Evolutionary conservation across 2,113 vertebrate species (phyloP), one percentile per base, ranked within the genome.

Genomic region (Atherinomorus stipes): DNA sequence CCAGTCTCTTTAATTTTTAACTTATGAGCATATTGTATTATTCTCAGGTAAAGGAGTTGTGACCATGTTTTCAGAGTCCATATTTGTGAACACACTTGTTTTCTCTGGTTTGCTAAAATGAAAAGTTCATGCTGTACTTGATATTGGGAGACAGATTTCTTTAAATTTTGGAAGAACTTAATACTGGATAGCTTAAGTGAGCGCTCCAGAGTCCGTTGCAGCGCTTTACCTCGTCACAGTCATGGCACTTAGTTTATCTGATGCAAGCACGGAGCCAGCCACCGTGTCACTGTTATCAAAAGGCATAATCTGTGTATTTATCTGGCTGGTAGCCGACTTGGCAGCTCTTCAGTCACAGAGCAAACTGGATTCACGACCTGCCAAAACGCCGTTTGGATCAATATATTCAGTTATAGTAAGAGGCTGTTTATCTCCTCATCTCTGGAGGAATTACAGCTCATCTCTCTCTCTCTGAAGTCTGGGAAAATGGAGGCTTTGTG

Each of bases 281-380:
- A 3, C 31, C 1, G 51, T n/a, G 51, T 40, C 16, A 15, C 66
- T 61, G 66, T 74, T 80, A 82, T 88, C 78, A 79, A 11, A 78
- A 86, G 60, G 81, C 74, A 60, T 86, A 60, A 86, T 90, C 88
- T 86, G 34, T 70, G 59, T 71, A 22, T 81, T 85, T 76, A 71
- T 80, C 63, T 78, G 69, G 64, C 58, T 18, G 22, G 28, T 1
- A 4, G 63, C 57, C 72, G 21, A 47, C 51, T 73, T 82, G 78
- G 81, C 81, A 62, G 31, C 54, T 77, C 76, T 51, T 83, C 76
- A 70, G 63, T 80, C 81, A 71, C 57, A 1, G 67, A 71, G 26
- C 67, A 37, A 71, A 76, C 76, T 50, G 54, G 74, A 72, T 80
- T 65, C 70, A 44, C 22, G 5, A 69, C 59, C 71, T 74, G 76